phyloP scores from a whole-genome alignment of 2,888 invertebrate genomes.

The Melinaea marsaeus region DNA sequence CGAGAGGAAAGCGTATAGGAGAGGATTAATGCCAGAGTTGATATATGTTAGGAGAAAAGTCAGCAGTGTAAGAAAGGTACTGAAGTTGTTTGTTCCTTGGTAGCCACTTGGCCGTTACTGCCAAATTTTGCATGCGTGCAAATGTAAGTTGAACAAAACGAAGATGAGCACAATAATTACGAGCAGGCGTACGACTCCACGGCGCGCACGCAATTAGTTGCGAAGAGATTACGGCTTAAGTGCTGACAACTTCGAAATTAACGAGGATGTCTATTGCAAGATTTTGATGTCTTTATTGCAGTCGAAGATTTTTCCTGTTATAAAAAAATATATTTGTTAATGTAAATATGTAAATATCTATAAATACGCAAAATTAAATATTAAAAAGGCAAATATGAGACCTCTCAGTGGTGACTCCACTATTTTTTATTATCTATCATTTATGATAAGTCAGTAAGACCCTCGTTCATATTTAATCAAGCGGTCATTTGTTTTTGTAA shows the following conservation, averaged over 20 bases:
- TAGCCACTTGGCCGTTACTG: slow-evolving; percentile 87
- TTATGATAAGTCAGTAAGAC: too few relatives aligned
- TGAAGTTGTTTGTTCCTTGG: slow-evolving; percentile 84
- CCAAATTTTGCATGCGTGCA: slow-evolving; percentile 93
- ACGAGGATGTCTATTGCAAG: slow-evolving; percentile 50
- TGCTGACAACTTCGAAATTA: slow-evolving; percentile 76
- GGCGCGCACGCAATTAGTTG: slow-evolving; percentile 86
- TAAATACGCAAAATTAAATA: too few relatives aligned
- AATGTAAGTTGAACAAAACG: slow-evolving; percentile 92
- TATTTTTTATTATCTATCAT: too few relatives aligned
- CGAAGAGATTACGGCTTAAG: slow-evolving; percentile 83
- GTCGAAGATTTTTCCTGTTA: slow-evolving; percentile 42
- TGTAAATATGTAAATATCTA: too few relatives aligned
- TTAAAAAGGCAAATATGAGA: too few relatives aligned
- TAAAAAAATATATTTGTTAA: slow-evolving; percentile 12
- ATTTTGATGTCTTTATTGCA: slow-evolving; percentile 51
- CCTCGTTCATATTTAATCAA: too few relatives aligned
- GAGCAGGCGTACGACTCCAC: slow-evolving; percentile 92
- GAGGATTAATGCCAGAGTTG: slow-evolving; percentile 93
- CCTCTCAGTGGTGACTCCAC: too few relatives aligned
- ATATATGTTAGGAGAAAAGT: slow-evolving; percentile 92
- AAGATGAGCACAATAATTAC: slow-evolving; percentile 93
- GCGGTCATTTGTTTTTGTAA: too few relatives aligned
- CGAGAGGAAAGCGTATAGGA: slow-evolving; percentile 91
- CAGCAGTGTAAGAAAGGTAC: slow-evolving; percentile 87